Evolutionary conservation across 2,797 vertebrate genomes (phyloP).

Genomic region (Siniperca obscura): DNA sequence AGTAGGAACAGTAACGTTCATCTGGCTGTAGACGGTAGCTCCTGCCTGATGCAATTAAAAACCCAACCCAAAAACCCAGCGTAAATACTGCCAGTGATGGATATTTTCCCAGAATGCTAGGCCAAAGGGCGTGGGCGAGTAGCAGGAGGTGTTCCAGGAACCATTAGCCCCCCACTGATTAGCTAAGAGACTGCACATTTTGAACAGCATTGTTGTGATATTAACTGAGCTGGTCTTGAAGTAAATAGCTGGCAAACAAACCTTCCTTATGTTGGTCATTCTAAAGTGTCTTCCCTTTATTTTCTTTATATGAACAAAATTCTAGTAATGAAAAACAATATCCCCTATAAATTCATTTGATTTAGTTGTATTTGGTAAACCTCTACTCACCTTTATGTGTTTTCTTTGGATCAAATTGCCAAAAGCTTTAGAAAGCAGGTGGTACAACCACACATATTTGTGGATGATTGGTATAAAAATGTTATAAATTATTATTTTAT

Average conservation of each 20-base stretch:
- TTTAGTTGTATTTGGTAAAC: background rate
- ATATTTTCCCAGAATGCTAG: constrained; percentile 58
- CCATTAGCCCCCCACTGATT: constrained; percentile 49
- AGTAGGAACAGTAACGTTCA: constrained; percentile 24
- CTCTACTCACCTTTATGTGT: background rate
- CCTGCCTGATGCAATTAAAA: constrained; percentile 32
- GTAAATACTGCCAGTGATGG: constrained; percentile 22
- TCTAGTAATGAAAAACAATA: background rate
- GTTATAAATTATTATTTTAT: too few relatives aligned
- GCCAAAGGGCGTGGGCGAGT: constrained; percentile 18
- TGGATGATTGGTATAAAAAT: background rate
- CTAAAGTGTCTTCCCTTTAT: background rate
- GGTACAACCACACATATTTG: background rate
- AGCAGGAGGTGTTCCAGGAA: constrained; percentile 48
- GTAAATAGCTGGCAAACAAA: constrained; percentile 22
- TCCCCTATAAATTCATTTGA: background rate
- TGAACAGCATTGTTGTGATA: constrained; percentile 2
- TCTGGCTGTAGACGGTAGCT: constrained; percentile 24
- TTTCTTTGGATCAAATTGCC: background rate
- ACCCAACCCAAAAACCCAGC: constrained; percentile 6
- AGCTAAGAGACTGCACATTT: constrained; percentile 22
- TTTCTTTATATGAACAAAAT: background rate
- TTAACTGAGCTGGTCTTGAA: background rate
- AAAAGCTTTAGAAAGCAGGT: background rate
- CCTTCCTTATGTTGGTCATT: background rate